These are phyloP conservation scores for Miichthys miiuy DNA, from an alignment of 2,797 vertebrate species.

Conservation along the genomic window DNA sequence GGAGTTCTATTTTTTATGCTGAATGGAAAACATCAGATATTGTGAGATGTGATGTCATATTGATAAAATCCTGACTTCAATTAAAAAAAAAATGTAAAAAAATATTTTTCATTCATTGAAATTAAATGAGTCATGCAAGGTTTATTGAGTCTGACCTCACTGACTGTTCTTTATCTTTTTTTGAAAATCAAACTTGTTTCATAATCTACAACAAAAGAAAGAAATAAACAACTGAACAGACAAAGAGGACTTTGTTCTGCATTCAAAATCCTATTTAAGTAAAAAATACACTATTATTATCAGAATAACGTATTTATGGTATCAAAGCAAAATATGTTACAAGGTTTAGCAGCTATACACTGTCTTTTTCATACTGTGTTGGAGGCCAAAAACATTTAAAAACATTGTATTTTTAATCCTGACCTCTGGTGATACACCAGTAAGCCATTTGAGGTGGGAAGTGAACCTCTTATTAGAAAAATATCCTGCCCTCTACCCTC, in stretches of 20 bases:
- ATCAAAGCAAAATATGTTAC: too few relatives aligned
- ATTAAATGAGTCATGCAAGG: neutral
- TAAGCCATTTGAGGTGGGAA: too few relatives aligned
- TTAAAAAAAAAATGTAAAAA: neutral
- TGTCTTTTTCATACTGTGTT: too few relatives aligned
- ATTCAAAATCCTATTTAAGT: too few relatives aligned
- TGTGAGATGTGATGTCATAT: conserved; percentile 15
- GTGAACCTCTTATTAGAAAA: too few relatives aligned
- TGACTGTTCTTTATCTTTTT: neutral
- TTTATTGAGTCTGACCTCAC: neutral
- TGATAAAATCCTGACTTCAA: conserved; percentile 22
- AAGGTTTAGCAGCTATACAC: too few relatives aligned
- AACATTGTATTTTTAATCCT: too few relatives aligned
- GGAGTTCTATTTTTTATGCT: neutral
- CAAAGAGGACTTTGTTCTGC: neutral
- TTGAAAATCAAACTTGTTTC: neutral
- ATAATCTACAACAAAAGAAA: neutral
- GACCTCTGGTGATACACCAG: too few relatives aligned
- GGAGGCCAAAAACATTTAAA: too few relatives aligned
- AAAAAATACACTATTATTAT: too few relatives aligned
- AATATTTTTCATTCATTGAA: neutral
- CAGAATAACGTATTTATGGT: too few relatives aligned
- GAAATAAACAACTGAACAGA: neutral
- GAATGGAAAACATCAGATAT: conserved; percentile 19
- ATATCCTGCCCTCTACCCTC: too few relatives aligned